phyloP scores from a whole-genome alignment of 2,888 invertebrate genomes.

The Willowsia nigromaculata region DNA sequence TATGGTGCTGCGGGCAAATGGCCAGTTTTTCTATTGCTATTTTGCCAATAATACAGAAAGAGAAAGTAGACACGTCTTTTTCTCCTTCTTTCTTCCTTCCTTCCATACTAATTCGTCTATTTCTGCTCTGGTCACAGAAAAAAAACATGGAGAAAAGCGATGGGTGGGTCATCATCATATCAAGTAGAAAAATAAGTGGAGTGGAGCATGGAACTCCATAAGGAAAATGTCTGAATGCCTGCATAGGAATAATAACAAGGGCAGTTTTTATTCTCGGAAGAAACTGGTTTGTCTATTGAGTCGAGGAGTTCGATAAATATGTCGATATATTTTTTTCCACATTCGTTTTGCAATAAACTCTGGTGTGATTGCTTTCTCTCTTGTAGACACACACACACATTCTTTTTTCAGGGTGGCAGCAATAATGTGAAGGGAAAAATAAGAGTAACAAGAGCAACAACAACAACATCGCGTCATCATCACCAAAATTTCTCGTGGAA shows the following conservation, averaged over 20 bases:
- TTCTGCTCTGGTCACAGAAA: slow-evolving; percentile 6
- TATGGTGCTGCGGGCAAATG: slow-evolving; percentile 48
- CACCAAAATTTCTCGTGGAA: background rate
- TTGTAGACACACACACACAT: no score
- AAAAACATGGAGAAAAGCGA: background rate
- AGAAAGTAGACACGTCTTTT: background rate
- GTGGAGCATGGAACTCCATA: slow-evolving; percentile 50
- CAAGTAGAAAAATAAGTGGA: slow-evolving; percentile 40
- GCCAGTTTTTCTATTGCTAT: slow-evolving; percentile 56
- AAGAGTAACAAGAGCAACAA: slow-evolving; percentile 6
- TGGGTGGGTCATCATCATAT: slow-evolving; percentile 52
- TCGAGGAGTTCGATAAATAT: no score
- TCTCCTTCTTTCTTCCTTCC: no score
- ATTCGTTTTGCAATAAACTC: slow-evolving; percentile 36
- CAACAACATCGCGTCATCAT: background rate
- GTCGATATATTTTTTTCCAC: background rate
- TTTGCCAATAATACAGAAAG: slow-evolving; percentile 39
- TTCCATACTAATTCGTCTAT: slow-evolving; percentile 34
- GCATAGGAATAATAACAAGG: no score
- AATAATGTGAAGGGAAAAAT: no score
- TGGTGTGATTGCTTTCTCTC: slow-evolving; percentile 8
- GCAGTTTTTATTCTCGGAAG: no score
- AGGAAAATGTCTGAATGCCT: slow-evolving; percentile 53
- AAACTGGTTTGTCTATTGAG: no score
- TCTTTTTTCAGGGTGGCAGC: background rate